These are phyloP conservation scores for Odiellus spinosus DNA, from an alignment of 2,888 invertebrate genomes.

Conservation along the genomic window DNA sequence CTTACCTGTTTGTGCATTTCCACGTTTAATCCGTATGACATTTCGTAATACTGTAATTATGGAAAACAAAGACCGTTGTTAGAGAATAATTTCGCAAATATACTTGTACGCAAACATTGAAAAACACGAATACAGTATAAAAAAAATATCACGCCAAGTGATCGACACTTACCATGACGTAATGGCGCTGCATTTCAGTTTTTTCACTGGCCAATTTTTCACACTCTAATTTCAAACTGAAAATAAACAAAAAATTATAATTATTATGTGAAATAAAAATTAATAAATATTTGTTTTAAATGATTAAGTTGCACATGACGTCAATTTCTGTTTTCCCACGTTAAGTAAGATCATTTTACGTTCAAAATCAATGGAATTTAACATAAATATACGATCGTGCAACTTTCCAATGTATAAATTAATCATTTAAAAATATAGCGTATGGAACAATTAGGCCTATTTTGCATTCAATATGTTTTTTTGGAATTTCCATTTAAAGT, in stretches of 20 bases:
- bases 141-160: not conserved
- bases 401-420: too few species aligned
- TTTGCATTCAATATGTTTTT: too few species aligned
- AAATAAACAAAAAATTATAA: slow-evolving; percentile 30
- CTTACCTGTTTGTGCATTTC: slow-evolving; percentile 76
- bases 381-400: too few species aligned
- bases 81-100: too few species aligned
- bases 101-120: not conserved
- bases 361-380: too few species aligned
- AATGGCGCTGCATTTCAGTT: slow-evolving; percentile 97
- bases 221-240: slow-evolving; percentile 89
- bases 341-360: too few species aligned
- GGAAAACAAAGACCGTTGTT: slow-evolving; percentile 4
- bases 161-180: slow-evolving; percentile 84
- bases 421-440: too few species aligned
- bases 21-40: slow-evolving; percentile 86
- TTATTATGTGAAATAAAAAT: not conserved
- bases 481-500: too few species aligned
- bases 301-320: too few species aligned
- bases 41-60: slow-evolving; percentile 81
- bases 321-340: too few species aligned
- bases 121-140: not conserved
- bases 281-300: too few species aligned
- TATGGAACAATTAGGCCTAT: too few species aligned
- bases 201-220: slow-evolving; percentile 94